phyloP scores from a whole-genome alignment of 2,113 vertebrate genomes.

The Chlamydotis undulata region DNA sequence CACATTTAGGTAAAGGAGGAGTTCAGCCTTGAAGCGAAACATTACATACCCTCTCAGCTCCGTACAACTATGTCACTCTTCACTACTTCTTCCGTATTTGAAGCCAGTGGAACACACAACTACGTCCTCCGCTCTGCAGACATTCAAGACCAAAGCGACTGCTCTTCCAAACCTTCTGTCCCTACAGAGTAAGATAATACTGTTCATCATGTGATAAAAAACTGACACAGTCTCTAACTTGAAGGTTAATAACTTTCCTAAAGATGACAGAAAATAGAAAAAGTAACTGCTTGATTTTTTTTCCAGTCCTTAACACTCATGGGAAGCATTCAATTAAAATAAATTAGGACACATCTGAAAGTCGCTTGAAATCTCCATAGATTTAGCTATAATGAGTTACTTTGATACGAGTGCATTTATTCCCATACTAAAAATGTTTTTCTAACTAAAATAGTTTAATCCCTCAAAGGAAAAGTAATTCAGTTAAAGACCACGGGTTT shows the following conservation, averaged over 20 bases:
- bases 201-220: neutral
- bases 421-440: conserved; percentile 42
- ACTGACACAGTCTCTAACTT: neutral
- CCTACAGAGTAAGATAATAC: neutral
- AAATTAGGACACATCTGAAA: conserved; percentile 60
- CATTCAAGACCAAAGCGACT: neutral
- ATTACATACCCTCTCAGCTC: conserved; percentile 34
- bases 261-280: neutral
- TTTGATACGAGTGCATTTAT: neutral
- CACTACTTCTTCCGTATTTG: neutral
- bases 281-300: neutral
- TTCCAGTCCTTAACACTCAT: conserved; percentile 26
- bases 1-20: neutral
- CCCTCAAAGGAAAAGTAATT: conserved; percentile 43
- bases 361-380: neutral
- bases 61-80: neutral
- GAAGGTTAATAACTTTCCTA: conserved; percentile 51
- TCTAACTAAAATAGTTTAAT: conserved; percentile 16
- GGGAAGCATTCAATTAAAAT: conserved; percentile 65
- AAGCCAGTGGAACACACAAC: neutral
- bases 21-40: neutral
- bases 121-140: neutral
- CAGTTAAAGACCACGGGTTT: conserved; percentile 37
- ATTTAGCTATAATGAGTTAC: neutral
- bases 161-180: neutral